A percentile compares a stretch with the other conserved stretches of the same genome.
Evolutionary conservation across 2,113 vertebrate species (phyloP).

Genomic region (Chaenocephalus aceratus): DNA sequence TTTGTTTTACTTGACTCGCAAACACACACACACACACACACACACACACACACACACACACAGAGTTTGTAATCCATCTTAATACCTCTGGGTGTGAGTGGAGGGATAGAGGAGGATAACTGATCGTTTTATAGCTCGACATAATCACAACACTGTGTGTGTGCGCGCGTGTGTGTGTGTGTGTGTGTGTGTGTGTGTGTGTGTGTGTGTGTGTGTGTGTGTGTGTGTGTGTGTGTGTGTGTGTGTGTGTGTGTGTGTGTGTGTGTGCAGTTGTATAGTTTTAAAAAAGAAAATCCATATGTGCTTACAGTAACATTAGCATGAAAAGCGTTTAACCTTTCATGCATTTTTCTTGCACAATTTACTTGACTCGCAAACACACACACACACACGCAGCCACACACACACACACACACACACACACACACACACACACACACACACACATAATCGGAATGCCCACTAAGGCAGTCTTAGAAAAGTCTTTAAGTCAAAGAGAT

Average conservation of each 20-base stretch:
- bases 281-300: too few relatives aligned
- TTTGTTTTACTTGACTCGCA: not conserved
- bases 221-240: too few relatives aligned
- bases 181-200: not conserved
- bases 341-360: not conserved
- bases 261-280: too few relatives aligned
- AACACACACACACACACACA: not conserved
- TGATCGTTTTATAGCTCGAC: constrained; percentile 28
- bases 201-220: not conserved
- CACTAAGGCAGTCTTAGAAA: too few relatives aligned
- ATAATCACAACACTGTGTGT: constrained; percentile 23
- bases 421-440: not conserved
- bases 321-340: not conserved
- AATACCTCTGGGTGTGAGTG: constrained; percentile 38
- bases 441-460: not conserved
- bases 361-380: not conserved
- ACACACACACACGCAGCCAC: not conserved
- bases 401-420: not conserved
- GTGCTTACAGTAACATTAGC: constrained; percentile 1
- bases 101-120: constrained; percentile 30
- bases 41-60: not conserved
- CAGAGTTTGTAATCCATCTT: constrained; percentile 45
- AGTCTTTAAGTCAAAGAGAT: not conserved
- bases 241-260: too few relatives aligned
- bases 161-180: not conserved